phyloP scores from a whole-genome alignment of 2,888 invertebrate genomes.

The Unio delphinus region DNA sequence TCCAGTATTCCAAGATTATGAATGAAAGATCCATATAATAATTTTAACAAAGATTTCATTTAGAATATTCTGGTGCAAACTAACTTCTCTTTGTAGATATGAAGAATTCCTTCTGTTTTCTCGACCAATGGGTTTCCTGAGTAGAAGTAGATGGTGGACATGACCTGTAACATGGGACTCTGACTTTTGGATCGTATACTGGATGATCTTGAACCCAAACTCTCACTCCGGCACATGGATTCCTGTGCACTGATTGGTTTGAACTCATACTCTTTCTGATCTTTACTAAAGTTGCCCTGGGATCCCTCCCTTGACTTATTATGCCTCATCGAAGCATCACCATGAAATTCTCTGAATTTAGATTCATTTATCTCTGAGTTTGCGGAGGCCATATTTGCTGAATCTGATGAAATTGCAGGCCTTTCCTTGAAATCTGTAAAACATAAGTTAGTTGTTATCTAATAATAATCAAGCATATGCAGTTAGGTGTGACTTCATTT shows the following conservation, averaged over 20 bases:
- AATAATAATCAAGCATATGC: no score
- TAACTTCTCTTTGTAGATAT: conserved; percentile 97
- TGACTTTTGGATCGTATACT: conserved; percentile 52
- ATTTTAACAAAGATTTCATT: not conserved
- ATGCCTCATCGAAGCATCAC: not conserved
- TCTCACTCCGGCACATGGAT: conserved; percentile 4
- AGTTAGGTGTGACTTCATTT: no score
- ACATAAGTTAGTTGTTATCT: no score
- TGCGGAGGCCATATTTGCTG: not conserved
- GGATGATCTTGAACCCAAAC: conserved; percentile 16
- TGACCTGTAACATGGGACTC: conserved; percentile 47
- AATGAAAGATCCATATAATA: not conserved
- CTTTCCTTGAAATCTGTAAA: no score
- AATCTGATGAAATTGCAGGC: no score
- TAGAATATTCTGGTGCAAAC: conserved; percentile 41
- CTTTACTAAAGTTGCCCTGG: not conserved
- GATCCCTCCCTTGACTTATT: conserved; percentile 1
- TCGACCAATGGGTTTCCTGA: conserved; percentile 98
- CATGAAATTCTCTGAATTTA: not conserved
- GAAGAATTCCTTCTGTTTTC: conserved; percentile 95
- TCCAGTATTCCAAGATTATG: not conserved
- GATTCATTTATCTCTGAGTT: not conserved
- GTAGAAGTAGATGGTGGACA: conserved; percentile 78
- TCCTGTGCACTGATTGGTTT: not conserved
- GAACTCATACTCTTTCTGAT: conserved; percentile 4